Base-by-base conservation (phyloP, 2,797 vertebrate genomes). In the Semotilus atromaculatus region DNA sequence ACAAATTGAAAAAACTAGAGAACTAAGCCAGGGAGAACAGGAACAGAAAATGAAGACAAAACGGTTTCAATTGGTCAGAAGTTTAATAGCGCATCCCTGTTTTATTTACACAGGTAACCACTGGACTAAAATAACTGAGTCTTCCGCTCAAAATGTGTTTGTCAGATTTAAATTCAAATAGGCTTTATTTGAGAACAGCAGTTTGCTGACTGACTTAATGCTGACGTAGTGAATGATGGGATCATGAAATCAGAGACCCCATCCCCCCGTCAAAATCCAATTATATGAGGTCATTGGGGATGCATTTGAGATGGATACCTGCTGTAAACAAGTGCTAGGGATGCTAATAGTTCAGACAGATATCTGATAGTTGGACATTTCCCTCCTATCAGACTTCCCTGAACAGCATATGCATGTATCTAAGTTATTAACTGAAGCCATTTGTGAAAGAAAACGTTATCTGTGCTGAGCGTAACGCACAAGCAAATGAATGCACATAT, bases 401-500 rank as follows among this genome's bases (percentile, higher is more conserved):
- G 73, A 78, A 58, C 74, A 68, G 75, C 64, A 55, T 45, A 45
- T 48, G 51, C 26, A 82, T 18, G 70, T 72, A 19, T 72, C 43
- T 72, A 58, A 43, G 45, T n/a, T 43, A 43, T 43, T 81, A 21
- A 51, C 16, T 82, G 38, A 43, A 23, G 45, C 38, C 3, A 82
- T 86, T 86, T 70, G 40, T 6, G 26, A 62, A 7, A n/a, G 64
- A 7, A 71, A 86, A 62, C 11, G 0, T 73, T 40, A 53, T 38
- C 70, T 70, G 48, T 51, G 34, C 23, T 36, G 13, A 29, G 43
- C 58, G 43, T 71, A 45, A 29, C 38, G 53, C 36, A 14, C 66
- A 82, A 77, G 80, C 53, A 82, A 66, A 86, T 77, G 4, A 77
- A 81, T 55, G 7, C n/a, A 34, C n/a, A 5, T 34, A 60, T 60